A percentile compares a stretch with the other conserved stretches of the same genome.
phyloP scores from a whole-genome alignment of 2,113 vertebrate species.

The Bubo bubo region DNA sequence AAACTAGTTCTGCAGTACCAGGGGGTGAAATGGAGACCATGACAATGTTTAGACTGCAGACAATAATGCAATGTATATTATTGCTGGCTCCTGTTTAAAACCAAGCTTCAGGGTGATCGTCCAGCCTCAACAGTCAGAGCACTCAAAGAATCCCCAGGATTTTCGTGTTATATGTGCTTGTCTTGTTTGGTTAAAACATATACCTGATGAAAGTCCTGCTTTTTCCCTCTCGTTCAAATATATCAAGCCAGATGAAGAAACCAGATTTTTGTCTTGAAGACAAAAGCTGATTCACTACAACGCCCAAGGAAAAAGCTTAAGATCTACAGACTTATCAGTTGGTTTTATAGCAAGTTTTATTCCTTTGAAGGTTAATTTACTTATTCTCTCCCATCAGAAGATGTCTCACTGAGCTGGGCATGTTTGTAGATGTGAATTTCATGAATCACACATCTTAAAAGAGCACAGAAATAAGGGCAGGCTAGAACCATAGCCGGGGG shows the following conservation, averaged over 20 bases:
- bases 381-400: background rate
- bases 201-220: background rate
- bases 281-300: background rate
- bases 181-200: conserved; percentile 15
- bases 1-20: background rate
- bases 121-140: background rate
- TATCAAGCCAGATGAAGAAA: background rate
- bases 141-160: conserved; percentile 28
- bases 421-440: background rate
- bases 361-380: background rate
- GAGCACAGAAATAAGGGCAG: background rate
- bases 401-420: background rate
- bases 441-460: background rate
- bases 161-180: background rate
- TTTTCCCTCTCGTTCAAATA: conserved; percentile 18
- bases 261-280: background rate
- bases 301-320: background rate
- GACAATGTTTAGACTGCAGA: conserved; percentile 46
- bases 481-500: background rate
- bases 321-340: background rate
- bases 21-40: conserved; percentile 7
- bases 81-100: conserved; percentile 39
- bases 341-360: background rate
- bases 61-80: conserved; percentile 45
- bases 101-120: background rate